phyloP scores from a whole-genome alignment of 2,888 invertebrate species.

The Folsomia candida region DNA sequence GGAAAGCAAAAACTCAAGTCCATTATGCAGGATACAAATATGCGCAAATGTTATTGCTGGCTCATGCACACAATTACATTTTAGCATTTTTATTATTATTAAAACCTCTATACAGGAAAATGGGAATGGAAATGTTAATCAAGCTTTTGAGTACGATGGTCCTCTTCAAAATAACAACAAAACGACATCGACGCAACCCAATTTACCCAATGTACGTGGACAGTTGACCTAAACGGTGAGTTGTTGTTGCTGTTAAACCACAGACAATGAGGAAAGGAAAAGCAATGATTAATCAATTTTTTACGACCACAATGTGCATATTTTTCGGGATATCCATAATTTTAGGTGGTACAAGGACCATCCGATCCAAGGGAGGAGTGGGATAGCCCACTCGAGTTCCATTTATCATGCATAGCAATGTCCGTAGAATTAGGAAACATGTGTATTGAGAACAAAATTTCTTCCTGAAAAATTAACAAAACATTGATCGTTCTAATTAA shows the following conservation, averaged over 20 bases:
- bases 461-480: too few species aligned
- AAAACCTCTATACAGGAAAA: too few species aligned
- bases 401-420: conserved; percentile 34
- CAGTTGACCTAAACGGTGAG: conserved; percentile 13
- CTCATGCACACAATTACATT: too few species aligned
- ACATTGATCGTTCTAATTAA: too few species aligned
- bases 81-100: too few species aligned
- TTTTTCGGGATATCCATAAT: background rate
- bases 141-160: conserved; percentile 5
- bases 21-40: too few species aligned
- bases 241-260: background rate
- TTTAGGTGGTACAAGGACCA: conserved; percentile 26
- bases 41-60: too few species aligned
- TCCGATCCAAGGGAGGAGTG: conserved; percentile 32
- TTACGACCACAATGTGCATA: background rate
- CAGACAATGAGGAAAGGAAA: too few species aligned
- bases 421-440: conserved; percentile 33
- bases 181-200: too few species aligned
- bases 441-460: too few species aligned
- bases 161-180: background rate
- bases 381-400: conserved; percentile 31
- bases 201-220: background rate
- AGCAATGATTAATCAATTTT: too few species aligned
- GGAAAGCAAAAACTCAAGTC: too few species aligned
- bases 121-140: background rate